These are phyloP conservation scores for Ptychodera flava DNA, from an alignment of 35 echinoderm and acorn worm genomes.

Conservation along the genomic window DNA sequence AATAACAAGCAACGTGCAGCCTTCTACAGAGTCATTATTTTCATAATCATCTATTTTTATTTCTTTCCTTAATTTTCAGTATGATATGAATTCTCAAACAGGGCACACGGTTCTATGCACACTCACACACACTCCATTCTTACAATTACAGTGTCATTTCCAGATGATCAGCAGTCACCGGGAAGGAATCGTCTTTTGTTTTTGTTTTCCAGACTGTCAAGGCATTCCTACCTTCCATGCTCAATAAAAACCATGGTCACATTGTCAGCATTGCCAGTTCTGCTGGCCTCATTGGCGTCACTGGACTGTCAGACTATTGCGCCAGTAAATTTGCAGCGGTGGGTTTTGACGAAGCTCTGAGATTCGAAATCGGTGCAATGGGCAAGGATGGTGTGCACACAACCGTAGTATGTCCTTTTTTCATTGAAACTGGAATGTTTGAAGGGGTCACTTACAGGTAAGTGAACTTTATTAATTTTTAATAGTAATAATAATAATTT, in stretches of 20 bases:
- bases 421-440: slow-evolving; percentile 88
- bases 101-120: too few species aligned
- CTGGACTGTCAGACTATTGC: slow-evolving; percentile 57
- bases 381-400: slow-evolving; percentile 51
- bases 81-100: too few species aligned
- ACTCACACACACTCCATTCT: too few species aligned
- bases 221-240: slow-evolving; percentile 68
- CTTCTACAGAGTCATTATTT: too few species aligned
- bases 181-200: too few species aligned
- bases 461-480: too few species aligned
- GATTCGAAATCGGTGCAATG: slow-evolving; percentile 41
- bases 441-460: slow-evolving; percentile 72
- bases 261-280: slow-evolving; percentile 72
- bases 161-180: too few species aligned
- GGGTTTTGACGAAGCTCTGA: slow-evolving; percentile 67
- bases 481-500: too few species aligned
- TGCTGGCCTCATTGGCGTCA: slow-evolving; percentile 49
- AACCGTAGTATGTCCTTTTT: slow-evolving; percentile 80
- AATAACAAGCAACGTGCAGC: too few species aligned
- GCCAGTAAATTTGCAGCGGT: slow-evolving; percentile 88
- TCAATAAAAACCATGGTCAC: slow-evolving; percentile 79
- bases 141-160: too few species aligned
- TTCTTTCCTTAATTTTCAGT: too few species aligned
- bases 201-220: slow-evolving; percentile 48
- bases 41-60: too few species aligned